Evolutionary conservation across 1,140 invertebrate genomes (phyloP).

Genomic region (Battus philenor): DNA sequence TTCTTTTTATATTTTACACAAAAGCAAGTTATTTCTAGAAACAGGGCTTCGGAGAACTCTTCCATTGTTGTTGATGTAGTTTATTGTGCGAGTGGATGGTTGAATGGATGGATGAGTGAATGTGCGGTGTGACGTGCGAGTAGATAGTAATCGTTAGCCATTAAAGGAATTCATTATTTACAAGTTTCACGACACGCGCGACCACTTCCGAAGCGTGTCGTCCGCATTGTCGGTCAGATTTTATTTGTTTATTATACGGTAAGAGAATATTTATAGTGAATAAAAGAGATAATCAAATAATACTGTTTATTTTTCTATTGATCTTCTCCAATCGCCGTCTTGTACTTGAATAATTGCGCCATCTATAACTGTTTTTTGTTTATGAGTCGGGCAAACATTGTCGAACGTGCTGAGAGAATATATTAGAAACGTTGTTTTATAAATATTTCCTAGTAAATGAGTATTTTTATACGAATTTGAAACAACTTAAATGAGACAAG

Average conservation of each 20-base stretch:
- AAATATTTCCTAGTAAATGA: constrained; percentile 33
- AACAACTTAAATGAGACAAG: not conserved
- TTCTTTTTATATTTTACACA: constrained; percentile 12
- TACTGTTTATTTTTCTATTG: constrained; percentile 59
- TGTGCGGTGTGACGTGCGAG: constrained; percentile 30
- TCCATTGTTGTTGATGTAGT: constrained; percentile 55
- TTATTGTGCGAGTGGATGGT: constrained; percentile 27
- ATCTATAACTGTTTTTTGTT: constrained; percentile 15
- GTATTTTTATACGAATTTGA: constrained; percentile 58
- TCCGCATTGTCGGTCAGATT: constrained; percentile 18
- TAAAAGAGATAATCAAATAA: constrained; percentile 34
- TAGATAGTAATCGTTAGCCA: constrained; percentile 18
- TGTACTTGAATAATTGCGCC: constrained; percentile 28
- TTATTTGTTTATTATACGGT: constrained; percentile 28
- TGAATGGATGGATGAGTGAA: constrained; percentile 29
- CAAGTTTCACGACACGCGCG: constrained; percentile 12
- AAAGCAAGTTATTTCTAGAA: constrained; percentile 29
- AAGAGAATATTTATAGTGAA: constrained; percentile 46
- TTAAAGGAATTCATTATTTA: constrained; percentile 20
- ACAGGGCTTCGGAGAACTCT: constrained; percentile 59
- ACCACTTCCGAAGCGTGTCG: not conserved
- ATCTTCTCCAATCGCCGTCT: constrained; percentile 34
- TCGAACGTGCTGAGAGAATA: constrained; percentile 21
- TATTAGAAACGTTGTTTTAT: constrained; percentile 26
- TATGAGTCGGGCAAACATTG: constrained; percentile 21